phyloP scores from a whole-genome alignment of 2,113 vertebrate genomes.

The Numenius arquata region DNA sequence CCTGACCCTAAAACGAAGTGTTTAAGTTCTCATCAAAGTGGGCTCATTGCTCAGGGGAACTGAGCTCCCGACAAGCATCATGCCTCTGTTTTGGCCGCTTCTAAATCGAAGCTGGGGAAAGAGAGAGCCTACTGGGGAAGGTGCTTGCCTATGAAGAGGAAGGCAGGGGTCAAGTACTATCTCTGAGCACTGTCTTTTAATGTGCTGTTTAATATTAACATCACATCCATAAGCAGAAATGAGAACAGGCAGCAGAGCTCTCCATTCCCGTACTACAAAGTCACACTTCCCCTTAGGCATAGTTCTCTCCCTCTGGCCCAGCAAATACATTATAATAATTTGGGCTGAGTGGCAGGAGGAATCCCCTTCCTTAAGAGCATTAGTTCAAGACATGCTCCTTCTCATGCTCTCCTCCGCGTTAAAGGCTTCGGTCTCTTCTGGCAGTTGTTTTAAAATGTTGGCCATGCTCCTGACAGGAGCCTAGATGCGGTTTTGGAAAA shows the following conservation, averaged over 20 bases:
- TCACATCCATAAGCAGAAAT: not conserved
- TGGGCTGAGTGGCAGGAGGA: not conserved
- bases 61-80: not conserved
- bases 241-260: not conserved
- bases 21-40: not conserved
- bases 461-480: not conserved
- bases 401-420: not conserved
- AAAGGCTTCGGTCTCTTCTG: not conserved
- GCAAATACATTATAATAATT: not conserved
- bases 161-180: not conserved
- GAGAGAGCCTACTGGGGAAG: not conserved
- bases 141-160: not conserved
- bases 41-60: not conserved
- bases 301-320: not conserved
- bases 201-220: constrained; percentile 1
- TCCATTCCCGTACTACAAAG: not conserved
- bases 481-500: not conserved
- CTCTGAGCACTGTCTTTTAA: not conserved
- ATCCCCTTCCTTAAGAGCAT: not conserved
- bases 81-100: not conserved
- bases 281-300: not conserved
- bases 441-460: not conserved
- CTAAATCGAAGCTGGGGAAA: not conserved
- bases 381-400: no score
- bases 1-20: not conserved